A percentile compares a stretch with the other conserved stretches of the same genome.
Evolutionary conservation across 2,797 vertebrate species (phyloP).

Genomic region (Huso huso): DNA sequence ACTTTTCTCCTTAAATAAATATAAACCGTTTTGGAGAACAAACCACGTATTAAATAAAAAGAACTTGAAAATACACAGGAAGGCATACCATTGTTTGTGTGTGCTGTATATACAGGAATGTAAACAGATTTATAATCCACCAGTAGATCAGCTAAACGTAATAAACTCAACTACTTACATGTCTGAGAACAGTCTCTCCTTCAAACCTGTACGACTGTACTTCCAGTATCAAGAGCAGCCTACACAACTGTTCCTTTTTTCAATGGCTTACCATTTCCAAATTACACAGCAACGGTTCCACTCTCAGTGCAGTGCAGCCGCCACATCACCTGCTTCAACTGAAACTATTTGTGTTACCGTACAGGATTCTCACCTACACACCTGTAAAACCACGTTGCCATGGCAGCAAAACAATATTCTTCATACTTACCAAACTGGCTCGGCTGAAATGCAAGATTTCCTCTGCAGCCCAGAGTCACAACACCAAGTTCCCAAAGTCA

Average conservation of each 20-base stretch:
- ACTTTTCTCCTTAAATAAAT: too few species aligned
- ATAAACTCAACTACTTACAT: too few species aligned
- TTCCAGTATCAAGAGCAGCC: neutral
- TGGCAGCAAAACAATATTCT: slow-evolving; percentile 33
- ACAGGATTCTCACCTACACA: slow-evolving; percentile 4
- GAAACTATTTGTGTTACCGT: slow-evolving; percentile 4
- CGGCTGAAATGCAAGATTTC: neutral
- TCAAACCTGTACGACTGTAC: neutral
- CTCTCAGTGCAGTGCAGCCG: neutral
- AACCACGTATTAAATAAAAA: too few species aligned
- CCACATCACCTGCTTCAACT: slow-evolving; percentile 1
- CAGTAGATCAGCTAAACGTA: too few species aligned
- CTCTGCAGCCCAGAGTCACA: too few species aligned
- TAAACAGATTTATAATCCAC: too few species aligned
- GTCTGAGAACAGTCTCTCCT: too few species aligned
- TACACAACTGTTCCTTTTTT: neutral
- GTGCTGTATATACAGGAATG: too few species aligned
- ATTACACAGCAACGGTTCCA: neutral
- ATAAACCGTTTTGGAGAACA: too few species aligned
- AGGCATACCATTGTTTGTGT: too few species aligned
- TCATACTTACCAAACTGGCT: slow-evolving; percentile 53
- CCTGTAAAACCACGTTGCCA: slow-evolving; percentile 26
- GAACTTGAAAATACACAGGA: too few species aligned
- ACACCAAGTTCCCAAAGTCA: too few species aligned
- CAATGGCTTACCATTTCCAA: neutral